Evolutionary conservation across 2,797 vertebrate genomes (phyloP), one percentile per base, ranked within the genome.

Genomic region (Onychomys torridus): DNA sequence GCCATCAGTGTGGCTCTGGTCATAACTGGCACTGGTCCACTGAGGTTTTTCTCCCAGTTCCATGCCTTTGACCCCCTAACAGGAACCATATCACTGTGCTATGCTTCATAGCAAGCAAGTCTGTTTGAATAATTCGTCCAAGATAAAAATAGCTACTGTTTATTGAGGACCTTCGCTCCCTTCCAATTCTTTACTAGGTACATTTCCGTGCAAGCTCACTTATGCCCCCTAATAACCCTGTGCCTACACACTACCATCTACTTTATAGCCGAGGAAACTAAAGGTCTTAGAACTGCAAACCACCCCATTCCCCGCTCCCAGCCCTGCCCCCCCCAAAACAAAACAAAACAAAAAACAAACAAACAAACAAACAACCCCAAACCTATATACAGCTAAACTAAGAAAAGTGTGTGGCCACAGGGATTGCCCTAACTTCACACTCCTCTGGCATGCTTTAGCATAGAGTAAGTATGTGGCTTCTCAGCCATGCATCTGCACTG

Each of bases 111-210:
- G 91, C 82, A 97, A 90, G 85, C 46, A 37, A 92, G 82, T 89
- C 87, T 75, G 90, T 95, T 93, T 91, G 76, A 95, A 94, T 93
- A 93, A 93, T 95, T 91, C n/a, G n/a, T 95, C 37, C 5, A 23
- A 71, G 89, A 86, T 71, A 90, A 93, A 95, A 96, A 97, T 32
- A 95, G 94, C 90, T 92, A 78, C 88, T 96, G 67, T 95, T 91
- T 95, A 77, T 84, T 83, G 65, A 92, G 23, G 91, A 89, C 89
- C 83, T 94, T 95, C 2, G 14, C 49, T 95, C 81, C 52, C 91
- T 96, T 71, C 94, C 69, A 79, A 79, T 89, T 87, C 91, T 94
- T 83, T 78, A 84, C 88, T 85, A 89, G 32, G 79, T 76, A 71
- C 46, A 83, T 91, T 96, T 93, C 83, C 83, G 69, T 91, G 91